phyloP scores from a whole-genome alignment of 2,888 invertebrate genomes.

The Branchipolynoe longqiensis region DNA sequence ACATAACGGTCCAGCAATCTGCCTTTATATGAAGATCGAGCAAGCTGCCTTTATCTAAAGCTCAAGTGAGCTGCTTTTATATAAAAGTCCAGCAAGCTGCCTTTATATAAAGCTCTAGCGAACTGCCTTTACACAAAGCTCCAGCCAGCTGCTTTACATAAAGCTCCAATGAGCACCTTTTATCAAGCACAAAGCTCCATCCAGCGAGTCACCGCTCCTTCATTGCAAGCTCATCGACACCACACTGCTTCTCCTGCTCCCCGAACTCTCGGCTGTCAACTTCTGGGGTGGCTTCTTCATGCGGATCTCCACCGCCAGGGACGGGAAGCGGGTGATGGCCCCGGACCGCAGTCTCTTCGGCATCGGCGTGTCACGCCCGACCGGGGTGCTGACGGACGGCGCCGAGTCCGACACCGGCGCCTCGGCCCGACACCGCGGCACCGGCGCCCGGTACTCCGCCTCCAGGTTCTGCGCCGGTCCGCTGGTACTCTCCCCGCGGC shows the following conservation, averaged over 20 bases:
- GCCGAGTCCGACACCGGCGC: neutral
- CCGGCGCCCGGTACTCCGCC: slow-evolving; percentile 9
- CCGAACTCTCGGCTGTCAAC: neutral
- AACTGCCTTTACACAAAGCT: too few species aligned
- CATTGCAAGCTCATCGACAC: neutral
- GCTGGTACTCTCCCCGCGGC: neutral
- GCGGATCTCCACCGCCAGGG: slow-evolving; percentile 17
- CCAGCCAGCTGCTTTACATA: too few species aligned
- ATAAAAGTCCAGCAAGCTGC: too few species aligned
- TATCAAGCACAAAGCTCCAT: too few species aligned
- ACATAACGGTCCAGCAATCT: too few species aligned
- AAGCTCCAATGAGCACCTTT: too few species aligned
- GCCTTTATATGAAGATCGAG: too few species aligned
- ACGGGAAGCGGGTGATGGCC: slow-evolving; percentile 27
- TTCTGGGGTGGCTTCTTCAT: slow-evolving; percentile 23
- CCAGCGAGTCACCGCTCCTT: too few species aligned
- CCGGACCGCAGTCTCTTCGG: slow-evolving; percentile 22
- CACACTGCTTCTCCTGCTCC: neutral
- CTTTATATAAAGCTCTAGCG: too few species aligned
- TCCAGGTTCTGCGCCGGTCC: slow-evolving; percentile 15
- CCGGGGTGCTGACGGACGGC: neutral
- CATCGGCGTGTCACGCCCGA: slow-evolving; percentile 37
- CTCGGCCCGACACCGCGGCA: neutral
- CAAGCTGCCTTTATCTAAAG: too few species aligned
- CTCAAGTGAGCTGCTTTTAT: too few species aligned